Conservation (phyloP, 2,113 vertebrate species). For the Brienomyrus brachyistius region DNA sequence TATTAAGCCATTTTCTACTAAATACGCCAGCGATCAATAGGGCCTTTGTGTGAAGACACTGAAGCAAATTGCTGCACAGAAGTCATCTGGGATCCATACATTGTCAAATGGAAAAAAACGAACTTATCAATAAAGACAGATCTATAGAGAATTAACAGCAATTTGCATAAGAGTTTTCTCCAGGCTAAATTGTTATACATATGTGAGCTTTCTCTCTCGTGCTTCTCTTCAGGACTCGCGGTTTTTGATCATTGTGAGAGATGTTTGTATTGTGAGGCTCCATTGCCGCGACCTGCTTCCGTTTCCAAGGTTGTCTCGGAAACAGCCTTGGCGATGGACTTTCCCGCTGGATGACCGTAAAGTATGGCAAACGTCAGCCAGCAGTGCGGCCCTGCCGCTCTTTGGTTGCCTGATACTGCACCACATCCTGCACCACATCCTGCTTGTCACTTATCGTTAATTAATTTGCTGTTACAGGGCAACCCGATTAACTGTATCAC, state of each 20-base stretch:
- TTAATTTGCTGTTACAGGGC: slow-evolving; percentile 46
- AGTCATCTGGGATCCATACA: slow-evolving; percentile 3
- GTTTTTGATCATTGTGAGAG: not conserved
- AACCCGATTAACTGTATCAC: slow-evolving; percentile 58
- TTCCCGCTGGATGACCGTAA: not conserved
- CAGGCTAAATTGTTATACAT: not conserved
- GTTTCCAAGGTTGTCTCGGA: not conserved
- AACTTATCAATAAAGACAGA: not conserved
- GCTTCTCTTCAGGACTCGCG: not conserved
- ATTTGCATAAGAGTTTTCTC: not conserved
- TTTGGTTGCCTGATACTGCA: not conserved
- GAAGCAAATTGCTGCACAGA: slow-evolving; percentile 14
- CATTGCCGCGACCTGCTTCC: not conserved
- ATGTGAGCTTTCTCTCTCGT: not conserved
- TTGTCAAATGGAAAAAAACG: not conserved
- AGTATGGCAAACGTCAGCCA: not conserved
- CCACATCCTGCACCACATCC: not conserved
- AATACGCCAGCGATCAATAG: slow-evolving; percentile 12
- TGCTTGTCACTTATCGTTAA: slow-evolving; percentile 25
- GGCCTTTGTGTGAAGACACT: slow-evolving; percentile 3
- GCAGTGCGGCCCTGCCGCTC: not conserved
- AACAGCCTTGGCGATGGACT: not conserved
- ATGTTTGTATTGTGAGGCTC: not conserved
- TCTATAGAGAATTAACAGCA: not conserved
- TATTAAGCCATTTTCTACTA: slow-evolving; percentile 8